A percentile compares a stretch with the other conserved stretches of the same genome.
phyloP scores from a whole-genome alignment of 2,113 vertebrate genomes.

The Clarias batrachus region DNA sequence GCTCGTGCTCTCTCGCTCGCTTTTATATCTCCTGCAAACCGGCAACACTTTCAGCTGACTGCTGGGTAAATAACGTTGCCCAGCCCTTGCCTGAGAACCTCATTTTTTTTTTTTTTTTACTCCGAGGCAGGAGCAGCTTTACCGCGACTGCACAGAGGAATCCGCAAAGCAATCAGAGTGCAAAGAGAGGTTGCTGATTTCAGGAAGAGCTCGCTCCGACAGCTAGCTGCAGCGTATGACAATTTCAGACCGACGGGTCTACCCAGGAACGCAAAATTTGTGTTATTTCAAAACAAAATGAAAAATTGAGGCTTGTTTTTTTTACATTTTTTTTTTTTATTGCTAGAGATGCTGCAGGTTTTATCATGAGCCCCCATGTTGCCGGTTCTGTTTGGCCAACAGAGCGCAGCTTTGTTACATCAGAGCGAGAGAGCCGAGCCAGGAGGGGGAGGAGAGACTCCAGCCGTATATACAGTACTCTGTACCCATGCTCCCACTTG shows the following conservation, averaged over 20 bases:
- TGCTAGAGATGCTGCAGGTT: conserved; percentile 17
- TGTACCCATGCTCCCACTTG: conserved; percentile 62
- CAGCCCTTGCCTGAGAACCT: conserved; percentile 34
- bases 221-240: background rate
- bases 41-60: conserved; percentile 36
- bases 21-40: conserved; percentile 26
- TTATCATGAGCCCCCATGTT: conserved; percentile 12
- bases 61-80: conserved; percentile 46
- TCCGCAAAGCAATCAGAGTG: conserved; percentile 28
- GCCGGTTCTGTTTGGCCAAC: conserved; percentile 26
- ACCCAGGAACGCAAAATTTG: background rate
- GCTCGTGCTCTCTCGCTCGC: conserved; percentile 1
- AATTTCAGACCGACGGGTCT: conserved; percentile 17
- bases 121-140: conserved; percentile 28
- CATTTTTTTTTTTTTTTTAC: conserved; percentile 23
- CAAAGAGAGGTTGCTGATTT: conserved; percentile 35
- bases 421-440: conserved; percentile 49
- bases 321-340: background rate
- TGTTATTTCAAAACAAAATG: conserved; percentile 11
- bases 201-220: conserved; percentile 20
- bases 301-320: background rate
- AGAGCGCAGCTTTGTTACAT: conserved; percentile 58
- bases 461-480: conserved; percentile 41
- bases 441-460: conserved; percentile 37
- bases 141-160: conserved; percentile 30